phyloP scores from a whole-genome alignment of 2,888 invertebrate species.

The Perizoma affinitatum region DNA sequence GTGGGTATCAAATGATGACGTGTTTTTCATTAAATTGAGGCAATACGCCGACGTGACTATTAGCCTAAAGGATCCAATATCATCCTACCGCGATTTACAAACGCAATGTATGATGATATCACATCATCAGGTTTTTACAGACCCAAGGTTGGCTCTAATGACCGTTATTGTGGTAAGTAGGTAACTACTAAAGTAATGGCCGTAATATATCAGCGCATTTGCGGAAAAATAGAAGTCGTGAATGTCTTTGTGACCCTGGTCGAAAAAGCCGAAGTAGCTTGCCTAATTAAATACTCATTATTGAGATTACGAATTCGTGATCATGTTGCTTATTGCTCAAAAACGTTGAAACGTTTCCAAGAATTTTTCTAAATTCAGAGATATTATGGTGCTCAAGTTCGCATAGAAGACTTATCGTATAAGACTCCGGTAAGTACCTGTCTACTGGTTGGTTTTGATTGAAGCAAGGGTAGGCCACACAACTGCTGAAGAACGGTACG shows the following conservation, averaged over 20 bases:
- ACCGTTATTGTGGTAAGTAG: constrained; percentile 2
- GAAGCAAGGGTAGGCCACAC: no score
- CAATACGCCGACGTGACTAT: constrained; percentile 3
- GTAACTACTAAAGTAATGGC: constrained; percentile 3
- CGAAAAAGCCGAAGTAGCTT: constrained; percentile 2
- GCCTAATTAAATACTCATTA: constrained; percentile 26
- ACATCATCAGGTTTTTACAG: constrained; percentile 12
- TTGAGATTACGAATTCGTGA: constrained; percentile 11
- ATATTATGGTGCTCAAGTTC: no score
- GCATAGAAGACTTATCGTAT: no score
- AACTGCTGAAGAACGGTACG: no score
- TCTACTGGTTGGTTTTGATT: no score
- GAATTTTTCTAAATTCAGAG: no score
- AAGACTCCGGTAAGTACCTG: no score
- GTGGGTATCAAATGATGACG: neutral
- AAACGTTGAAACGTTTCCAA: neutral
- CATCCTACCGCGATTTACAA: constrained; percentile 14
- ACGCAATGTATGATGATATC: constrained; percentile 25
- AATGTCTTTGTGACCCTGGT: constrained; percentile 17
- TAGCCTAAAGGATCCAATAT: constrained; percentile 4
- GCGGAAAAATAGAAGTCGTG: constrained; percentile 22
- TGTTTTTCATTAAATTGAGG: constrained; percentile 3
- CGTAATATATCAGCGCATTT: constrained; percentile 14
- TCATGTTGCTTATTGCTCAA: constrained; percentile 19
- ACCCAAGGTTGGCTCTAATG: constrained; percentile 21